Evolutionary conservation across 2,888 invertebrate species (phyloP), one percentile per base, ranked within the genome.

Genomic region (Dryomyza anilis): DNA sequence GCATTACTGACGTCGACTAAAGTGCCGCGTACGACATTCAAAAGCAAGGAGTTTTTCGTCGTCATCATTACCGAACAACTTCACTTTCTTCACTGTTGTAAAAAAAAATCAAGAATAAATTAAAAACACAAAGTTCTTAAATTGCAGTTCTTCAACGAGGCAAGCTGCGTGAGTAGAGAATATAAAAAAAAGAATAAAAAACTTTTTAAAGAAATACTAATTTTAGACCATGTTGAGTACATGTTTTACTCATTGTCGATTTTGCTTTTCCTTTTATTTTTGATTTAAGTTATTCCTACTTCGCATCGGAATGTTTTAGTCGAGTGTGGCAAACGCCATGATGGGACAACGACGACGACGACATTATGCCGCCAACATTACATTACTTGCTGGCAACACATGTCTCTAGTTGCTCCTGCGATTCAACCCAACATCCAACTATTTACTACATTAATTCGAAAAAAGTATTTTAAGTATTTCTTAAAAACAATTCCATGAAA

Each of bases 281-380:
- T n/a, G n/a, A n/a, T n/a, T n/a, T n/a, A n/a, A n/a, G n/a, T n/a
- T n/a, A n/a, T n/a, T n/a, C n/a, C n/a, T n/a, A n/a, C n/a, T n/a
- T n/a, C n/a, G n/a, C n/a, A n/a, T n/a, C n/a, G n/a, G n/a, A n/a
- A n/a, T n/a, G n/a, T n/a, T n/a, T n/a, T n/a, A n/a, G n/a, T n/a
- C n/a, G n/a, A n/a, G n/a, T n/a, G n/a, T n/a, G 43, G 43, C 43
- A 43, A 43, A 43, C 43, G 43, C 43, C 43, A 43, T 43, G 43
- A 43, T 43, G 16, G 43, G 43, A n/a, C n/a, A n/a, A n/a, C n/a
- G n/a, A n/a, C n/a, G n/a, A n/a, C 39, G 7, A 50, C 50, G 50
- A 50, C 50, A 50, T n/a, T 21, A 23, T 50, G 50, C 25, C 50
- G 50, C 50, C 50, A 39, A 39, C 39, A 14, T 39, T 7, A 39